Base-by-base conservation (phyloP, 2,888 invertebrate species). In the Cheilosia grossa region DNA sequence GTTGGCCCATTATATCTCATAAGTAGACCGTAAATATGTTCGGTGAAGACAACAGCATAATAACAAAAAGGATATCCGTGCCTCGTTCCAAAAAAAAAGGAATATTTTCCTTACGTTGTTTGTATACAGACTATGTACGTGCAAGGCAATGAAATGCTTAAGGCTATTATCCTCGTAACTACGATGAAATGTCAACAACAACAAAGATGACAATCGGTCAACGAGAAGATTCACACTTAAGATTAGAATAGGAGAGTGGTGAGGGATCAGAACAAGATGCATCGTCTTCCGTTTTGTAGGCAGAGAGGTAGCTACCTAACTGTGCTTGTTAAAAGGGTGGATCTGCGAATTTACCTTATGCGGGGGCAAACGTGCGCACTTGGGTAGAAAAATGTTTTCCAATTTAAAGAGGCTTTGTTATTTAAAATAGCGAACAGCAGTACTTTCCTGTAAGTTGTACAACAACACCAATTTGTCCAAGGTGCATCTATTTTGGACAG, bases 21-120 rank as follows among this genome's bases (percentile, higher is more conserved):
- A 82, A 77, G 70, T 82, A 66, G 77, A 77, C 58, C 82, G 70
- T 72, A 77, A 77, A 72, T 77, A 75, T 49, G 51, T 53, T 64
- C 37, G 49, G 3, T 33, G 61, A 67, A n/a, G 33, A 58, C 56
- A 63, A 47, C 33, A 64, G 17, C 10, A 40, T 53, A 51, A 72
- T 58, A 64, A 30, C 27, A 53, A 21, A 66, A 82, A 53, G 70
- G 64, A 70, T 63, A 63, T 64, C 69, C 70, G 49, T 44, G 37
- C 13, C 19, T 24, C n/a, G 42, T 47, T 58, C 19, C 2, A 1
- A 17, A 21, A 54, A 44, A 33, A 37, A 33, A 24, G 24, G 17
- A 49, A 33, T 19, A 4, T n/a, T 21, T 15, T 19, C 37, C 42
- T 10, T 7, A 27, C 17, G 27, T 24, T 42, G 66, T 67, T 54